Base-by-base conservation (phyloP, 2,888 invertebrate species). In the Watsonalla binaria region DNA sequence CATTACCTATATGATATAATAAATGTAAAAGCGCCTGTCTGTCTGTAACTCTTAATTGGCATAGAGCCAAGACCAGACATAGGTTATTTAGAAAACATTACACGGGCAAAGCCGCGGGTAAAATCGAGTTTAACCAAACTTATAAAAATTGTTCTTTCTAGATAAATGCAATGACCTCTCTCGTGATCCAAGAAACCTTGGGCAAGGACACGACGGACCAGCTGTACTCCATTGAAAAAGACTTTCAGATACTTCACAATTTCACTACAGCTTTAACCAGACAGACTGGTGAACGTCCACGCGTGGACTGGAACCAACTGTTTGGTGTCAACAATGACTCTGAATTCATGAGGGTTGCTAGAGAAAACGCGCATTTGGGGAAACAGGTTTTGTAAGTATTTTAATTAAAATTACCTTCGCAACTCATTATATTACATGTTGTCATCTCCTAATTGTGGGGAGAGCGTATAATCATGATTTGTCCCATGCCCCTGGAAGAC, bases 131-230 rank as follows among this genome's bases (percentile, higher is more conserved):
- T 24, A 24, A 24, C 24, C 24, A 24, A 24, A 24, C 24, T 24
- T 1, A 24, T 24, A 24, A 39, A 34, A 54, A 45, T 34, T 39
- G 34, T 54, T 55, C 33, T 37, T 75, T 71, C 9, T 64, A 91
- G 91, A 90, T 91, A 53, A 90, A 91, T 58, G 72, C 74, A 45
- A 88, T 91, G 81, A 90, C 91, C 0, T 85, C 87, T 0, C 67
- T 91, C 0, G 69, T 90, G 0, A 79, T 91, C 14, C 80, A 87
- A 71, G 85, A 90, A 58, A 87, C 89, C 0, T 57, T 91, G 0
- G 90, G 90, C n/a, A 86, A 82, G 55, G 87, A 89, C 54, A 82
- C 80, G 0, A 77, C 69, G n/a, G 69, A 70, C 2, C 78, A 82
- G 52, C 71, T 91, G 0, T 89, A 91, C 56, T 69, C 76, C 0